These are phyloP conservation scores for Listronotus oregonensis DNA, from an alignment of 1,140 invertebrate genomes.

Conservation along the genomic window DNA sequence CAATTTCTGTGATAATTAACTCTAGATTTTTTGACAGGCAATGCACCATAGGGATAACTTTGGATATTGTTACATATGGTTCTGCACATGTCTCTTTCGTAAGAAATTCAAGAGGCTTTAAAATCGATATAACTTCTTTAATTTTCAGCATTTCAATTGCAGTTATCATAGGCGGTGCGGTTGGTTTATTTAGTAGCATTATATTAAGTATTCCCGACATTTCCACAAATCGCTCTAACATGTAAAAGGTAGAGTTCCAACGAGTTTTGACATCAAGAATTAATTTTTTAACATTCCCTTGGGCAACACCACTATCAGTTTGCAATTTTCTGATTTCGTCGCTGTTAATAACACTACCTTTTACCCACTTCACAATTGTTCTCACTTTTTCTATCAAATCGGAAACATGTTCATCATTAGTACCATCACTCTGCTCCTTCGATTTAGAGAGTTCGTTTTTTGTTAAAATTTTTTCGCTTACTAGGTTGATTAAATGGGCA, in stretches of 20 bases:
- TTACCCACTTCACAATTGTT: too few relatives aligned
- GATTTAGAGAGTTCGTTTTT: background rate
- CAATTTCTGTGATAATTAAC: background rate
- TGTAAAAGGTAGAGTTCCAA: background rate
- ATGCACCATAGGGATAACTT: background rate
- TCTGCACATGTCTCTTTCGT: conserved; percentile 19
- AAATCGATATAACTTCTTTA: conserved; percentile 22
- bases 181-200: conserved; percentile 9
- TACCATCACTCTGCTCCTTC: conserved; percentile 1
- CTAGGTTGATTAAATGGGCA: conserved; percentile 4
- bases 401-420: background rate
- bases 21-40: background rate
- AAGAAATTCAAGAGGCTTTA: conserved; percentile 13
- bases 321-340: conserved; percentile 2
- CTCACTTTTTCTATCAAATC: conserved; percentile 9
- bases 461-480: background rate
- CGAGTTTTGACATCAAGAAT: conserved; percentile 2
- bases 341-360: too few relatives aligned
- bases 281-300: background rate
- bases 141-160: conserved; percentile 4
- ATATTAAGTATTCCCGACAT: conserved; percentile 30
- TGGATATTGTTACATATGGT: conserved; percentile 9
- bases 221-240: background rate
- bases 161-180: conserved; percentile 2
- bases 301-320: background rate